A percentile compares a stretch with the other conserved stretches of the same genome.
These are phyloP conservation scores for Nomada flava DNA, from an alignment of 2,888 invertebrate species.

Conservation along the genomic window DNA sequence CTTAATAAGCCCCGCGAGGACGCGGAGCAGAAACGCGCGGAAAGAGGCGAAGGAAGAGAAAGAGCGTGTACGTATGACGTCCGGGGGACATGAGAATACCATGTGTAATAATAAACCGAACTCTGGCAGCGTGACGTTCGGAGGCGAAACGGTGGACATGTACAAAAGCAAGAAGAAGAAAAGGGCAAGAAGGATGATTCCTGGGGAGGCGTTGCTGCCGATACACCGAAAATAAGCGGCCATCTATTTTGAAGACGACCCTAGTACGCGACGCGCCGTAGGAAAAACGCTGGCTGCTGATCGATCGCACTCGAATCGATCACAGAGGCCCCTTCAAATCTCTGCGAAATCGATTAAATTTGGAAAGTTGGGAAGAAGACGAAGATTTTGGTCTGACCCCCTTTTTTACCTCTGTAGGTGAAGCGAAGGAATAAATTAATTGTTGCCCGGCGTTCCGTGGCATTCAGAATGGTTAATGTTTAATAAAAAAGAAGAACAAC, in stretches of 20 bases:
- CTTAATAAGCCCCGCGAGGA: constrained; percentile 62
- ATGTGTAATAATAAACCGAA: constrained; percentile 70
- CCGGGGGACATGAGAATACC: constrained; percentile 43
- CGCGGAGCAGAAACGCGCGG: neutral
- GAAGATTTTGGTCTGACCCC: too few relatives aligned
- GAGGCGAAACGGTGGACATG: constrained; percentile 36
- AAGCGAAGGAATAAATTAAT: too few relatives aligned
- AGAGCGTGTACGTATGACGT: constrained; percentile 13
- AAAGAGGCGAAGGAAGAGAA: constrained; percentile 6
- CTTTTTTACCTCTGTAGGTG: too few relatives aligned
- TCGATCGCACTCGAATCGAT: too few relatives aligned
- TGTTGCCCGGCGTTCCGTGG: too few relatives aligned
- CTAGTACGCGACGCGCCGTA: constrained; percentile 30
- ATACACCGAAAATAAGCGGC: constrained; percentile 64
- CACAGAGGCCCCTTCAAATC: too few relatives aligned
- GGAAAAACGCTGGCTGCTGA: constrained; percentile 44
- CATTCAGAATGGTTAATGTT: too few relatives aligned
- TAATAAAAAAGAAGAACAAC: too few relatives aligned
- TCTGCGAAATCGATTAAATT: too few relatives aligned
- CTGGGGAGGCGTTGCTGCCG: constrained; percentile 29
- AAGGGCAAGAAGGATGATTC: constrained; percentile 16
- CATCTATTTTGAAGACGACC: constrained; percentile 59
- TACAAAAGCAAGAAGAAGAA: constrained; percentile 53
- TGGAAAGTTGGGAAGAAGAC: too few relatives aligned
- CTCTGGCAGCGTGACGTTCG: constrained; percentile 45